Evolutionary conservation across 2,113 vertebrate genomes (phyloP).

Genomic region (Taxidea taxus): DNA sequence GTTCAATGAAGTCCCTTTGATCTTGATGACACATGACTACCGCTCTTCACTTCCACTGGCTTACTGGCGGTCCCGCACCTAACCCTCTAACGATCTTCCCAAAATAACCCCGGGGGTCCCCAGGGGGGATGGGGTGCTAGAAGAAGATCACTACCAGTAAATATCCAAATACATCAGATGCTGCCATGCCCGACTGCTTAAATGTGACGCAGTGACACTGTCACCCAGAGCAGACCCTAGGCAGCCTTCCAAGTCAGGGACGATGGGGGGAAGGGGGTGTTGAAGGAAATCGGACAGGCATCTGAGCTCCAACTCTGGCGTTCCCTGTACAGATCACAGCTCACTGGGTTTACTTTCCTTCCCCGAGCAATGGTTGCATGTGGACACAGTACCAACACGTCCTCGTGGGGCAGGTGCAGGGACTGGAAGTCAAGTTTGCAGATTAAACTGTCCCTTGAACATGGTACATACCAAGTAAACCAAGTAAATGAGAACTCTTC

Average conservation of each 20-base stretch:
- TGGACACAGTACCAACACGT: neutral
- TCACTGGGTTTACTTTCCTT: neutral
- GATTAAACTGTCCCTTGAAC: neutral
- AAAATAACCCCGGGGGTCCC: neutral
- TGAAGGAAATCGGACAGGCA: neutral
- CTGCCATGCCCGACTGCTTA: neutral
- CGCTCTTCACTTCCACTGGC: neutral
- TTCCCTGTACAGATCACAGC: neutral
- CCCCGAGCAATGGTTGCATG: too few species aligned
- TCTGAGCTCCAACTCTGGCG: neutral
- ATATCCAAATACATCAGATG: neutral
- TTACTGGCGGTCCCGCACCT: neutral
- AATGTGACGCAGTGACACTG: neutral
- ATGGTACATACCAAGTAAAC: neutral
- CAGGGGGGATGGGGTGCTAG: neutral
- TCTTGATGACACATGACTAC: neutral
- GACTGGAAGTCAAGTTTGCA: too few species aligned
- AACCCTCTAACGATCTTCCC: neutral
- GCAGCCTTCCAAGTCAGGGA: neutral
- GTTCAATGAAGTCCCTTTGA: neutral
- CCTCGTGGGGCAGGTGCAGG: neutral
- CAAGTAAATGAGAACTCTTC: neutral
- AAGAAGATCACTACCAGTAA: neutral
- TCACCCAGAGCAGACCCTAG: neutral
- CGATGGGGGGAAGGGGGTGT: accelerated